Evolutionary conservation across 2,797 vertebrate species (phyloP), one percentile per base, ranked within the genome.

Genomic region (Simalia tracyae): DNA sequence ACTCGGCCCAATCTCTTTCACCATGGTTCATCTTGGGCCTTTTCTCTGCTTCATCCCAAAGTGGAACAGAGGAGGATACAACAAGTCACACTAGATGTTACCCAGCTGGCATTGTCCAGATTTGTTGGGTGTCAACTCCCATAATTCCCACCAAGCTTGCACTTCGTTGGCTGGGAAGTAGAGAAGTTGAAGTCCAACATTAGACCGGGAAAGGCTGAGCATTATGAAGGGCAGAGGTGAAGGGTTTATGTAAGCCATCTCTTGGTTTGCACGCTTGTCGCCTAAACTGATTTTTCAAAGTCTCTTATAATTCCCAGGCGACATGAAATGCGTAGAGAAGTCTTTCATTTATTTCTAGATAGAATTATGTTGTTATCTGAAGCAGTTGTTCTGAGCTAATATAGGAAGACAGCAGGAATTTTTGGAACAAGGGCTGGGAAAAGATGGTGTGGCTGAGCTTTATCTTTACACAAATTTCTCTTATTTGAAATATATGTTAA

Each of bases 361-460:
- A 94, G 92, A 95, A 95, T 60, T 88, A 93, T 1, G 84, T 94
- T 92, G 93, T 91, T 96, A 94, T 95, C 94, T 95, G 84, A 94
- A 94, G 26, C 76, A 91, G 57, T 36, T n/a, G 89, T 66, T 84
- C 92, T 90, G 84, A 87, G 94, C 93, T 95, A 91, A 94, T 89
- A 88, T 86, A 93, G 95, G 94, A 96, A 96, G 93, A 97, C 92
- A 86, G 95, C 95, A 94, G 95, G 90, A 95, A 96, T 96, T 96
- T 89, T 88, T 50, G 22, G 17, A 94, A 95, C 93, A 97, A 97
- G 97, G 97, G 97, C 97, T 97, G 95, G 95, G 95, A 95, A 95
- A 96, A 92, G 94, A 96, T 92, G 94, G 26, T 88, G 92, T 94
- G 94, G 96, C 96, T 95, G 96, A 98, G 97, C 97, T 98, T 97